These are phyloP conservation scores for Proterorhinus semilunaris DNA, from an alignment of 2,113 vertebrate genomes.

Conservation along the genomic window DNA sequence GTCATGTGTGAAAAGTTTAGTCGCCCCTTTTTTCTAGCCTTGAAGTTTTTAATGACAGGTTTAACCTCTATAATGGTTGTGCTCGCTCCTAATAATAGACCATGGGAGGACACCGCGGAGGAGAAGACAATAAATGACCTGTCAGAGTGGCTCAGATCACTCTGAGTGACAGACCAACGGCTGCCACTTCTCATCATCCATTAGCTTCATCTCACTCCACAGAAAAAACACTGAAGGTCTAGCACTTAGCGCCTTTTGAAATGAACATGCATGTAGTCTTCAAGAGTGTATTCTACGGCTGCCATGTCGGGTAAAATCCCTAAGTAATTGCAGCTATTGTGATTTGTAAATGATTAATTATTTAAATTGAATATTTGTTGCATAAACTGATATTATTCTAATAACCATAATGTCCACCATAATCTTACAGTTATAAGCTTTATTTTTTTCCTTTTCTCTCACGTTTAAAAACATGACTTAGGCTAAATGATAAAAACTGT, in stretches of 20 bases:
- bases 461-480: too few species aligned
- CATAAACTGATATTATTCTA: too few species aligned
- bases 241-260: neutral
- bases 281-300: neutral
- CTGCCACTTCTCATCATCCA: slow-evolving; percentile 12
- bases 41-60: slow-evolving; percentile 4
- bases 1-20: slow-evolving; percentile 1
- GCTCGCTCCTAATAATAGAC: slow-evolving; percentile 7
- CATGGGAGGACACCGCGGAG: neutral
- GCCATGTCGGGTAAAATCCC: neutral
- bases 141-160: slow-evolving; percentile 24
- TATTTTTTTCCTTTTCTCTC: too few species aligned
- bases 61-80: slow-evolving; percentile 8
- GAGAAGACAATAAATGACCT: slow-evolving; percentile 26
- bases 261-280: neutral
- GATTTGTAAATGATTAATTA: too few species aligned
- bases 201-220: slow-evolving; percentile 1
- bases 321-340: too few species aligned
- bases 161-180: slow-evolving; percentile 12
- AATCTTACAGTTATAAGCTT: too few species aligned
- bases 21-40: neutral
- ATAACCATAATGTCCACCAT: too few species aligned
- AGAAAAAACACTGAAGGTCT: neutral
- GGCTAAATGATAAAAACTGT: too few species aligned
- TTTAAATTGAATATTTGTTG: too few species aligned